These are phyloP conservation scores for Drosophila nigrodunni DNA, from an alignment of 1,140 invertebrate genomes.

Conservation along the genomic window DNA sequence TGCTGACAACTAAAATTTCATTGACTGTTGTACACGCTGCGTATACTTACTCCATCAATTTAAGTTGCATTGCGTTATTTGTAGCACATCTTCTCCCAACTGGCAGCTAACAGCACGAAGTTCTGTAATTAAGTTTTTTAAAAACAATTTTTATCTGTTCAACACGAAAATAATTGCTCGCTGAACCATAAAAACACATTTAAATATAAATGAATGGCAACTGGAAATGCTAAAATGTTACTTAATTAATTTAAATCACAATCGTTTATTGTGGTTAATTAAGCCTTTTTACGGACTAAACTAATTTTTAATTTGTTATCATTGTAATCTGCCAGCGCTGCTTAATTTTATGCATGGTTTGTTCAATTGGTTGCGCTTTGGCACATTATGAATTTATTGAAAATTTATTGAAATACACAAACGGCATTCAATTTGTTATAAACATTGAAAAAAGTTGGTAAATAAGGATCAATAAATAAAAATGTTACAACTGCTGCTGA, in stretches of 20 bases:
- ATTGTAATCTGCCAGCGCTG: neutral
- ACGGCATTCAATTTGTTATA: neutral
- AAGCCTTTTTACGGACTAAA: neutral
- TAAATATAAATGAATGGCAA: conserved; percentile 9
- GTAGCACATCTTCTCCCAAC: neutral
- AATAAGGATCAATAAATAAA: neutral
- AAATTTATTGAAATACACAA: neutral
- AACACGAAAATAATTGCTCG: neutral
- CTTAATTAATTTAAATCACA: conserved; percentile 10
- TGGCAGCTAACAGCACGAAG: neutral
- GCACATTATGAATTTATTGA: neutral
- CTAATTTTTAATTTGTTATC: neutral
- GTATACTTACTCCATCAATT: conserved; percentile 46
- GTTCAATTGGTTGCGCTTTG: neutral
- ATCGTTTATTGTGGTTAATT: conserved; percentile 6
- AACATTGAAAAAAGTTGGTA: neutral
- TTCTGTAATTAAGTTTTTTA: neutral
- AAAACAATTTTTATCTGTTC: neutral
- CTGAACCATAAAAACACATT: conserved; percentile 7
- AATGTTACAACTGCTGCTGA: neutral
- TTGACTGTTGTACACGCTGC: conserved; percentile 29
- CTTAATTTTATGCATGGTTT: neutral
- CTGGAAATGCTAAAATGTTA: conserved; percentile 7
- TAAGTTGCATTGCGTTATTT: conserved; percentile 64
- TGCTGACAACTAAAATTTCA: conserved; percentile 1